Evolutionary conservation across 37 sponge, comb jelly and placozoan species (phyloP), one percentile per base, ranked within the genome.

Genomic region (Bolinopsis microptera): DNA sequence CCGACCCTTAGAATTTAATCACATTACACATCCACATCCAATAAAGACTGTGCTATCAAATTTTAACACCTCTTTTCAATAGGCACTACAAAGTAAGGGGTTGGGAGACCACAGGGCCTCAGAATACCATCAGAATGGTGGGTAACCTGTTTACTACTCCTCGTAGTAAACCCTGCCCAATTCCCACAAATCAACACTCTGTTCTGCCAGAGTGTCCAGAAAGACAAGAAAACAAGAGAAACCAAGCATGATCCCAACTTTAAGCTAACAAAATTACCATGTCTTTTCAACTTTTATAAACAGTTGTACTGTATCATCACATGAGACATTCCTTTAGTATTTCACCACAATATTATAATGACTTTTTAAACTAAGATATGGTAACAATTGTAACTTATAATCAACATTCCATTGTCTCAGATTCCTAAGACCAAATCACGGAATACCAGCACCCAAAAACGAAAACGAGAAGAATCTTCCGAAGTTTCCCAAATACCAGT

Each of bases 401-500:
- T n/a, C n/a, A n/a, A n/a, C n/a, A n/a, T 48, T 48, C 13, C 61
- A 48, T 48, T 18, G 13, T 13, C 13, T 13, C 61, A 48, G 61
- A 48, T 48, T 48, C n/a, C 61, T 48, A 48, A 48, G 5, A 13
- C 61, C 5, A 48, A 13, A 48, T 13, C 5, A 48, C 61, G 61
- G 5, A 13, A 3, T n/a, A 36, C 28, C 32, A 34, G 33, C 1
- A 31, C 28, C 28, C 34, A 34, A 9, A 86, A 86, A 27, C n/a
- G 90, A 27, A 86, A 40, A 34, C 40, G 61, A 86, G 90, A 86
- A 36, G 90, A 86, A 23, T 16, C 41, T 18, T 38, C 41, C 0
- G 39, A 86, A 27, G 41, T 86, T 8, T 86, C 90, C n/a, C 24
- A 22, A 40, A 86, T 86, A n/a, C 90, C 90, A n/a, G 90, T 86